Evolutionary conservation across 2,797 vertebrate species (phyloP), one percentile per base, ranked within the genome.

Genomic region (Gastrophryne carolinensis): DNA sequence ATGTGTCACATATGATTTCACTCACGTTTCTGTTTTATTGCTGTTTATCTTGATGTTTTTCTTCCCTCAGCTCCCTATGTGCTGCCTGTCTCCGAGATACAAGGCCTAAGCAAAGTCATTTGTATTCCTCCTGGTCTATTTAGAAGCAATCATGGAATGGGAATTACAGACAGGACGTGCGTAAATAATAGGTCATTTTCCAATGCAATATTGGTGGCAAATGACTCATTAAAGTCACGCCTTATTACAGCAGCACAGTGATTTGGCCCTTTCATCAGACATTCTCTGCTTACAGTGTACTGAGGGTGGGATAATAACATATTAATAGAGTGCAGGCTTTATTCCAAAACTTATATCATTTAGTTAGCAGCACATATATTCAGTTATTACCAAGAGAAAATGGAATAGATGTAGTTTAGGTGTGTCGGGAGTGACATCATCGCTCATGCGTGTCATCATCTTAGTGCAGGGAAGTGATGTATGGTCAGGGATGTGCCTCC

Each of bases 101-200:
- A 60, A 65, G 58, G 53, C 53, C 65, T 72, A 52, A 65, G 53
- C 30, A 41, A 63, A 57, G 67, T 70, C 49, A 23, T 70, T 71
- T 66, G 37, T 64, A 26, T 66, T 66, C 75, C 68, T 50, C 35
- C 9, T 41, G 49, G 68, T 39, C 61, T 72, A 58, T 66, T 65
- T 78, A 72, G 53, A 26, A 60, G 32, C 24, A 30, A 60, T 72
- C 50, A 49, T 66, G 37, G 72, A 66, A 78, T 39, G 41, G 75
- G 60, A 72, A 41, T 57, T 49, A 62, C 50, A 58, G 35, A 53
- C 19, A 57, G 37, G 52, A 44, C 41, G 32, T 52, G 34, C 54
- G 61, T 37, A 66, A 66, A 78, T 29, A 72, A 41, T 50, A 72
- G 61, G 68, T 78, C 68, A 61, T 78, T 72, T 78, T 66, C 37